Base-by-base conservation (phyloP, 2,888 invertebrate genomes). In the Dryobotodes eremita region DNA sequence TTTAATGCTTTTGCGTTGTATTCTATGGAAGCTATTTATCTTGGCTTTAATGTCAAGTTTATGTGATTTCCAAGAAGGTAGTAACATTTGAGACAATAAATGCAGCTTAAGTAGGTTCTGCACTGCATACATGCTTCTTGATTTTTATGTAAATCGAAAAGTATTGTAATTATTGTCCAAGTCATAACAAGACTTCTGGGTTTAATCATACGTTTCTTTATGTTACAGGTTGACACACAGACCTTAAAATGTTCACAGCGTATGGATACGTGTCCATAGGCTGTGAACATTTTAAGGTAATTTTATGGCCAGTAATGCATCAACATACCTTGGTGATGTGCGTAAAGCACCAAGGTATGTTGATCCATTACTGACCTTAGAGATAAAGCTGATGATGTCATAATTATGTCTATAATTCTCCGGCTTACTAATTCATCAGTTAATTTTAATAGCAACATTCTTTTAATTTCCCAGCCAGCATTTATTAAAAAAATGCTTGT, bases 1-100 rank as follows among this genome's bases (percentile, higher is more conserved):
- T 79, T 81, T 79, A 71, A 77, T 72, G 36, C 55, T 71, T 70
- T 86, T 72, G 57, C 71, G 66, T 72, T 77, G n/a, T 65, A 48
- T 85, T 77, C 50, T 59, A 10, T 46, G 1, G 26, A 57, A 55
- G 59, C 59, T 55, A 64, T 83, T 72, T 36, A 78, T 83, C 17
- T 78, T 69, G 23, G 8, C 15, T 46, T 83, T 15, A 77, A 68
- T 68, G 62, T 59, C 46, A 68, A 50, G 48, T 71, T 71, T 70
- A 46, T 20, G 46, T 26, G 31, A 46, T 3, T 64, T 75, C 42
- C 50, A 13, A 11, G 64, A 42, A 80, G 7, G 42, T 6, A 42
- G 42, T 42, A 42, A 42, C 42, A 4, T 42, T 7, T 4, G 42
- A 42, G 42, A 42, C 5, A 36, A 3, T 42, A 42, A 7, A 10